Base-by-base conservation (phyloP, 2,888 invertebrate genomes). In the Harpalus rubripes region DNA sequence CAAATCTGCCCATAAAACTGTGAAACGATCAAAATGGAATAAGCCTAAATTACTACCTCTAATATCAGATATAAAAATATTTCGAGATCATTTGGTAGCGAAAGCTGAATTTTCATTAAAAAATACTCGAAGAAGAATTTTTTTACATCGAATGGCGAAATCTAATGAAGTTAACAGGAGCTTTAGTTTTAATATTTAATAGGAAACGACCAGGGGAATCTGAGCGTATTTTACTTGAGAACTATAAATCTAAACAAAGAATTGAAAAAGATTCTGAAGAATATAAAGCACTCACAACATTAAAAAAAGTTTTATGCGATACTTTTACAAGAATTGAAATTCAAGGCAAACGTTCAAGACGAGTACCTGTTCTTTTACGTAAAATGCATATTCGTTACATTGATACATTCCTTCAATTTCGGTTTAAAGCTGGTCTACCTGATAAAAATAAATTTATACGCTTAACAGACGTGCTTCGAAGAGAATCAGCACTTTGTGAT, bases 401-500 rank as follows among this genome's bases (percentile, higher is more conserved):
- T 16, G 56, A 76, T 8, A 56, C 22, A 15, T 41, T 76, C 41
- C n/a, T 76, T 7, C 12, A 76, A 76, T 56, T 44, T 15, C 5
- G 76, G 7, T 15, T 1, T 1, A n/a, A 76, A 2, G 56, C 44
- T 52, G 76, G 56, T 3, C n/a, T 52, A 26, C 1, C 12, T 32
- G 7, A 15, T n/a, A 3, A 22, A 22, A 59, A 32, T 7, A 65
- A 18, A 7, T 63, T 16, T 81, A 22, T 81, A 39, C 12, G 18
- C 3, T 7, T 81, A 32, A 41, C 63, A 8, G 18, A 81, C 32
- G 15, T 81, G 6, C 1, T 81, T 7, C 7, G 63, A 32, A 26
- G 63, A 10, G 81, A 81, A 18, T 61, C 63, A 0, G 39, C 16
- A 7, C n/a, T 65, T 16, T 44, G 63, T 41, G 81, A 61, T 15